These are phyloP conservation scores for Sebastes fasciatus DNA, from an alignment of 2,113 vertebrate genomes.

Conservation along the genomic window DNA sequence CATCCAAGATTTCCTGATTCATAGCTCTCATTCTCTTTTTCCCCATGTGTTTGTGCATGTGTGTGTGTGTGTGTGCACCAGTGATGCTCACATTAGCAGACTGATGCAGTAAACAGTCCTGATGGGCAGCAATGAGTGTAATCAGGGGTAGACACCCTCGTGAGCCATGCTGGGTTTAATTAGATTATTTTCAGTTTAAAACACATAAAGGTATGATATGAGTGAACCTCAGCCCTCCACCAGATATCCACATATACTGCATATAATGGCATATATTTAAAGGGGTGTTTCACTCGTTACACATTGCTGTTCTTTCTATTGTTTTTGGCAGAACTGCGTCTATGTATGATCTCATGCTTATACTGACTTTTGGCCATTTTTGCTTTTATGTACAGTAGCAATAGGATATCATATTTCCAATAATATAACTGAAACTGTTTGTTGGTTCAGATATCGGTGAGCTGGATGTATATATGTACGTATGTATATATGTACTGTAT, in stretches of 20 bases:
- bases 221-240: constrained; percentile 13
- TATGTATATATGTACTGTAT: too few relatives aligned
- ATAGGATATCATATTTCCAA: neutral
- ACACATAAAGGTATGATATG: constrained; percentile 46
- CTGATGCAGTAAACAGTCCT: constrained; percentile 60
- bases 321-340: neutral
- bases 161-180: constrained; percentile 62
- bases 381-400: neutral
- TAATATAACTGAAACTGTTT: neutral
- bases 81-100: constrained; percentile 48
- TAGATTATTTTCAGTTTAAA: constrained; percentile 65
- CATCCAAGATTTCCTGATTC: constrained; percentile 60
- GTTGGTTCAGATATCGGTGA: too few relatives aligned
- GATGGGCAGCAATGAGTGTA: constrained; percentile 63
- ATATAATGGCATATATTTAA: neutral
- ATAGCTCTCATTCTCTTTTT: constrained; percentile 21
- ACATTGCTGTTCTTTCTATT: neutral
- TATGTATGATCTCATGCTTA: neutral
- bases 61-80: constrained; percentile 8
- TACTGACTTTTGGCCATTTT: neutral
- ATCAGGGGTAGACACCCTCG: constrained; percentile 54
- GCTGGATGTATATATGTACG: too few relatives aligned
- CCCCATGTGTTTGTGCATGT: constrained; percentile 3
- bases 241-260: neutral
- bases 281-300: neutral